Conservation (phyloP, 2,113 vertebrate species). For the Solea solea region DNA sequence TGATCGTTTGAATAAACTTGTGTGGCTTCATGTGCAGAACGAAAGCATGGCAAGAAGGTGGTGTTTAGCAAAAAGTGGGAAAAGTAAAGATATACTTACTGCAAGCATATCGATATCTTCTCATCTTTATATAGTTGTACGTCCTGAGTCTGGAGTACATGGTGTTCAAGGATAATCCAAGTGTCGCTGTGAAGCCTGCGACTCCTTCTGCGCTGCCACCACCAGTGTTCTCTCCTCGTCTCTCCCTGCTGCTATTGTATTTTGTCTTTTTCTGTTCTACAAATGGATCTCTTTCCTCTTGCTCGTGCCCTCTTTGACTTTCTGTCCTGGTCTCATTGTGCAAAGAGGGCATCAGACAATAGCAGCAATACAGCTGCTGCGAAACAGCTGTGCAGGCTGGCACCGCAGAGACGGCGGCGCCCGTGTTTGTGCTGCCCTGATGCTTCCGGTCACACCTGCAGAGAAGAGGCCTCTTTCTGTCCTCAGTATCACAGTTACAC, state of each 20-base stretch:
- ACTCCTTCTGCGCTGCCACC: conserved; percentile 35
- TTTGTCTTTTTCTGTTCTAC: conserved; percentile 54
- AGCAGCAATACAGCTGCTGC: conserved; percentile 47
- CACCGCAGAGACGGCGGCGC: conserved; percentile 53
- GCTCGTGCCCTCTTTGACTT: conserved; percentile 45
- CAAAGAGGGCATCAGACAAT: conserved; percentile 71
- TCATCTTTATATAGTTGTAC: conserved; percentile 60
- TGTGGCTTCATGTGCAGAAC: no score
- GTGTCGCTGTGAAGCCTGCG: conserved; percentile 25
- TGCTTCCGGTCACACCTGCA: conserved; percentile 55
- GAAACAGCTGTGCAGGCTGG: conserved; percentile 63
- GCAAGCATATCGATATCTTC: conserved; percentile 54
- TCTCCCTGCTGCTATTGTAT: conserved; percentile 66
- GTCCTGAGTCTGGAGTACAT: conserved; percentile 68
- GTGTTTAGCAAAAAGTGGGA: no score
- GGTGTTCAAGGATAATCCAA: conserved; percentile 23
- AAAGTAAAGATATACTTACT: conserved; percentile 62
- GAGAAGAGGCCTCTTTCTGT: conserved; percentile 12
- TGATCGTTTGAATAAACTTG: background rate
- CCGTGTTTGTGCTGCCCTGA: conserved; percentile 24
- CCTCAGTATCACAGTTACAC: background rate
- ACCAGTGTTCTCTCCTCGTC: conserved; percentile 40
- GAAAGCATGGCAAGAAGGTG: no score
- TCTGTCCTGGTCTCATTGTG: conserved; percentile 47
- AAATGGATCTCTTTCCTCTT: conserved; percentile 60